Evolutionary conservation across 1,140 invertebrate species (phyloP).

Genomic region (Camponotus pennsylvanicus): DNA sequence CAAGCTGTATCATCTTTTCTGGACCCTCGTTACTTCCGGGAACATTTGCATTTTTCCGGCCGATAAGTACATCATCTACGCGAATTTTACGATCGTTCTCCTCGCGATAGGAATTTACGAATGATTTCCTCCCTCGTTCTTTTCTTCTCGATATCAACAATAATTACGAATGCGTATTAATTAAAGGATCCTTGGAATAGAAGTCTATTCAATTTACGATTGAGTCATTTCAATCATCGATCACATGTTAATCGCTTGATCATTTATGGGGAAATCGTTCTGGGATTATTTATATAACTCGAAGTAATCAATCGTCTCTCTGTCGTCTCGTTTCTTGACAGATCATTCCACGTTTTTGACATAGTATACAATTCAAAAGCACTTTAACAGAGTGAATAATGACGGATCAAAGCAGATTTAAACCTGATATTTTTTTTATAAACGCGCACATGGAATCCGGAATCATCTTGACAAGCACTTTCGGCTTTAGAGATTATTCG

Average conservation of each 20-base stretch:
- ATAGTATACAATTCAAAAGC: not conserved
- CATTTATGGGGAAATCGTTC: conserved; percentile 27
- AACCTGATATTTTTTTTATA: not conserved
- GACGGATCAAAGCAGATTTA: not conserved
- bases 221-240: conserved; percentile 17
- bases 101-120: conserved; percentile 11
- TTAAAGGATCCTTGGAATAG: conserved; percentile 5
- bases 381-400: not conserved
- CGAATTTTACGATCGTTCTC: conserved; percentile 28
- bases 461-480: conserved; percentile 34
- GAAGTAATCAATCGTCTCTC: not conserved
- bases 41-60: conserved; percentile 29
- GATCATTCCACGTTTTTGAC: not conserved
- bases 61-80: conserved; percentile 3
- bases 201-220: conserved; percentile 9
- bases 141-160: not conserved
- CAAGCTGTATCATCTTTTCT: conserved; percentile 34
- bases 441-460: not conserved
- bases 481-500: not conserved
- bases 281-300: not conserved
- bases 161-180: conserved; percentile 25
- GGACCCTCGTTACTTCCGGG: conserved; percentile 38
- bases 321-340: conserved; percentile 17
- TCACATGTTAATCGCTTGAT: not conserved
- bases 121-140: not conserved